These are phyloP conservation scores for Zaprionus vittiger DNA, from an alignment of 1,140 invertebrate genomes.

Conservation along the genomic window DNA sequence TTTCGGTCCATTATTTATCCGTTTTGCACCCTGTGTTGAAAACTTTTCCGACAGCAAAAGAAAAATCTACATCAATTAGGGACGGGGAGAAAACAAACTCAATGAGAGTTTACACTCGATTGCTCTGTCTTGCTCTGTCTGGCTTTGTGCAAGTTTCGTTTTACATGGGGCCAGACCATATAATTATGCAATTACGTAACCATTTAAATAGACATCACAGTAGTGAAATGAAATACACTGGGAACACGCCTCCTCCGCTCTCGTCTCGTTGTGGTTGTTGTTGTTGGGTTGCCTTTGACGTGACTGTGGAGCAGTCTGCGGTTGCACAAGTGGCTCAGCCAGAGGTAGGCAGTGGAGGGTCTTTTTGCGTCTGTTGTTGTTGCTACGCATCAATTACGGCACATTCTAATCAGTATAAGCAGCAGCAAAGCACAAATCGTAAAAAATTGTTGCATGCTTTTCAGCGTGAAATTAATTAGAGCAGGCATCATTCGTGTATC, in stretches of 20 bases:
- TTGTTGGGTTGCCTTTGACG: slow-evolving; percentile 59
- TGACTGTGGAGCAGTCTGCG: slow-evolving; percentile 70
- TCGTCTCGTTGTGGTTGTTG: background rate
- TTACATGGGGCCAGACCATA: slow-evolving; percentile 59
- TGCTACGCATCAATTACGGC: background rate
- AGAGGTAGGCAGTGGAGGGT: background rate
- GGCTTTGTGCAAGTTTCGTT: slow-evolving; percentile 48
- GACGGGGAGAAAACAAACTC: background rate
- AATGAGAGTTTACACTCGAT: background rate
- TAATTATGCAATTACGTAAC: slow-evolving; percentile 82
- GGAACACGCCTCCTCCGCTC: background rate
- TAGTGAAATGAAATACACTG: slow-evolving; percentile 64
- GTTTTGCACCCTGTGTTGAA: slow-evolving; percentile 1
- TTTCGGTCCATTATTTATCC: slow-evolving; percentile 9
- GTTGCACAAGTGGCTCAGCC: slow-evolving; percentile 57
- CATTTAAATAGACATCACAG: slow-evolving; percentile 80
- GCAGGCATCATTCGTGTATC: background rate
- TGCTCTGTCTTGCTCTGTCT: background rate
- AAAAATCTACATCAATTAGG: slow-evolving; percentile 12
- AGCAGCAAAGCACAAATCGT: background rate
- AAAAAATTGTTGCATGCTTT: background rate
- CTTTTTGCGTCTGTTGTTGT: background rate
- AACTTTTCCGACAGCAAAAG: slow-evolving; percentile 14
- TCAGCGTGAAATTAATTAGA: background rate
- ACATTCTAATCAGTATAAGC: background rate